Conservation (phyloP, 1,140 invertebrate genomes). For the Coptotermes formosanus region DNA sequence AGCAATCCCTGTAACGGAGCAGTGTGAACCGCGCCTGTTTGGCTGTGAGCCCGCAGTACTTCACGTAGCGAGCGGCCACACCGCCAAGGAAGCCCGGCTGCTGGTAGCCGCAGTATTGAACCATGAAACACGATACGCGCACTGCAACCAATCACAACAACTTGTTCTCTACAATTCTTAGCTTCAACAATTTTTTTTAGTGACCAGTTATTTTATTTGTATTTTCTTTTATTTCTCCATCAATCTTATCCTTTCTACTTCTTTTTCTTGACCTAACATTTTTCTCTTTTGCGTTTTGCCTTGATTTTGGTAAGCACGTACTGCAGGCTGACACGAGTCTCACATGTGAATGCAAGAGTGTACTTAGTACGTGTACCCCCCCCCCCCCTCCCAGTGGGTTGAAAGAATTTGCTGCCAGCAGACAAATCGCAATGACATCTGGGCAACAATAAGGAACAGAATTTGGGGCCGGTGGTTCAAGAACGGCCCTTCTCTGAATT, state of each 20-base stretch:
- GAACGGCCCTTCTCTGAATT: too few species aligned
- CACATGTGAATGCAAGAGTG: background rate
- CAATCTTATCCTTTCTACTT: background rate
- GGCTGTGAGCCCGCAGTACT: too few species aligned
- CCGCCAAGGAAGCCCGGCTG: too few species aligned
- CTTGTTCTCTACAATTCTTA: background rate
- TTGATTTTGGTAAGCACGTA: conserved; percentile 9
- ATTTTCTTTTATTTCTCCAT: conserved; percentile 5
- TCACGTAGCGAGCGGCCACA: too few species aligned
- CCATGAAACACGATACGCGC: background rate
- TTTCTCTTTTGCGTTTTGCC: conserved; percentile 11
- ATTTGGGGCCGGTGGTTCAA: too few species aligned
- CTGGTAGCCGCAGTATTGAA: background rate
- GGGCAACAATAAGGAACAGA: too few species aligned
- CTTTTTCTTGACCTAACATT: background rate
- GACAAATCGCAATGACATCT: too few species aligned
- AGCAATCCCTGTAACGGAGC: too few species aligned
- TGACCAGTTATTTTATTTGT: background rate
- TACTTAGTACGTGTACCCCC: background rate
- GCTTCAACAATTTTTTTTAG: background rate
- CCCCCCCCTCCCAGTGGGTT: too few species aligned
- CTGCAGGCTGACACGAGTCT: background rate
- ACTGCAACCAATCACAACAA: background rate
- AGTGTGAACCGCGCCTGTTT: too few species aligned
- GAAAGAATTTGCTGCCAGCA: too few species aligned